Evolutionary conservation across 2,797 vertebrate genomes (phyloP).

Genomic region (Eulemur albifrons): DNA sequence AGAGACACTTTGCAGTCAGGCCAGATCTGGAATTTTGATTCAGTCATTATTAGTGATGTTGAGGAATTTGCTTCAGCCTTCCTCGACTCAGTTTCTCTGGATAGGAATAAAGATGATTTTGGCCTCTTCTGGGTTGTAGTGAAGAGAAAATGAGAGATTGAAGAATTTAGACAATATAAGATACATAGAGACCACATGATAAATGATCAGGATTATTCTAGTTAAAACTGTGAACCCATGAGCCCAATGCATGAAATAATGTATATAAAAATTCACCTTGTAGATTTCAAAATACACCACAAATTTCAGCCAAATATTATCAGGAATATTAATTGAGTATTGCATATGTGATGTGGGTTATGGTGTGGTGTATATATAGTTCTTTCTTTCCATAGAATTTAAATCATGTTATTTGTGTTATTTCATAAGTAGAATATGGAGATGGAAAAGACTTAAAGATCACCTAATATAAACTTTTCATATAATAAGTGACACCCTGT

Average conservation of each 20-base stretch:
- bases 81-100: not conserved
- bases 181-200: not conserved
- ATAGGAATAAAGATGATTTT: not conserved
- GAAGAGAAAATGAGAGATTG: constrained; percentile 6
- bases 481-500: not conserved
- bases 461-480: not conserved
- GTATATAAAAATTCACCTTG: not conserved
- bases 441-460: not conserved
- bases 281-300: not conserved
- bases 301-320: not conserved
- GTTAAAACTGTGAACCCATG: not conserved
- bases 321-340: not conserved
- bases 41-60: not conserved
- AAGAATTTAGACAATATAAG: not conserved
- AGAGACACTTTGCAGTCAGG: not conserved
- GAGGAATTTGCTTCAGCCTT: not conserved
- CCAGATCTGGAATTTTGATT: not conserved
- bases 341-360: not conserved
- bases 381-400: not conserved
- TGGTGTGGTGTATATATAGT: not conserved
- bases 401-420: not conserved
- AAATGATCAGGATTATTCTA: not conserved
- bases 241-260: not conserved
- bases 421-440: constrained; percentile 15
- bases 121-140: not conserved